These are phyloP conservation scores for Mus spretus DNA, from an alignment of 2,797 vertebrate species.

Conservation along the genomic window DNA sequence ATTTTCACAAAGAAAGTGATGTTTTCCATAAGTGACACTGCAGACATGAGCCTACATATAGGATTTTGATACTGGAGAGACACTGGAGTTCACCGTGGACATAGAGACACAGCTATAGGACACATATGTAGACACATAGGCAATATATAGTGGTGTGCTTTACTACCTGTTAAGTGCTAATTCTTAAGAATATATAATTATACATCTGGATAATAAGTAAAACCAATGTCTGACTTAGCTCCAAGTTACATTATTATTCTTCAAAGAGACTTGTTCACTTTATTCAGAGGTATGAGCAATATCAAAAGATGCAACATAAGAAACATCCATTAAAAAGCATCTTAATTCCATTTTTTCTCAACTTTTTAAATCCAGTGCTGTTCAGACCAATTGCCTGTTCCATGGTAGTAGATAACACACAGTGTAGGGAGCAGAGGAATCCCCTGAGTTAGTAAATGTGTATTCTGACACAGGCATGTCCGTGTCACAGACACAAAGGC, in stretches of 20 bases:
- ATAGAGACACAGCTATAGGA: background rate
- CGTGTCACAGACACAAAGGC: background rate
- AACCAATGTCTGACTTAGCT: constrained; percentile 4
- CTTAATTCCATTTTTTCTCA: constrained; percentile 42
- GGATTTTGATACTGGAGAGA: background rate
- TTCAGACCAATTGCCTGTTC: constrained; percentile 27
- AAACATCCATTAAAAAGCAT: constrained; percentile 35
- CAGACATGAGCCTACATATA: background rate
- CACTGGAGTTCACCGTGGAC: background rate
- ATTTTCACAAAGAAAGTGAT: constrained; percentile 20
- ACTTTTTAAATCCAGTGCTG: background rate
- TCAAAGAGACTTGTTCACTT: constrained; percentile 72
- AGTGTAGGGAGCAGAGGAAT: background rate
- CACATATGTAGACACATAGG: background rate
- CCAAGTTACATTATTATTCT: constrained; percentile 53
- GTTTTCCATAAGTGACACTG: background rate
- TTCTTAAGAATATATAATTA: constrained; percentile 48
- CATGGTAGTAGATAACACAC: background rate
- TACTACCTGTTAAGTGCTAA: background rate
- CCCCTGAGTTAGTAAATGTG: background rate
- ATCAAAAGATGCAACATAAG: constrained; percentile 16
- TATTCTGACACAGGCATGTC: no score
- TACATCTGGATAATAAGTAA: constrained; percentile 23
- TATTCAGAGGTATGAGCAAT: constrained; percentile 45
- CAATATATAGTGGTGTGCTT: background rate